Base-by-base conservation (phyloP, 2,888 invertebrate genomes). In the Xanthorhoe spadicearia region DNA sequence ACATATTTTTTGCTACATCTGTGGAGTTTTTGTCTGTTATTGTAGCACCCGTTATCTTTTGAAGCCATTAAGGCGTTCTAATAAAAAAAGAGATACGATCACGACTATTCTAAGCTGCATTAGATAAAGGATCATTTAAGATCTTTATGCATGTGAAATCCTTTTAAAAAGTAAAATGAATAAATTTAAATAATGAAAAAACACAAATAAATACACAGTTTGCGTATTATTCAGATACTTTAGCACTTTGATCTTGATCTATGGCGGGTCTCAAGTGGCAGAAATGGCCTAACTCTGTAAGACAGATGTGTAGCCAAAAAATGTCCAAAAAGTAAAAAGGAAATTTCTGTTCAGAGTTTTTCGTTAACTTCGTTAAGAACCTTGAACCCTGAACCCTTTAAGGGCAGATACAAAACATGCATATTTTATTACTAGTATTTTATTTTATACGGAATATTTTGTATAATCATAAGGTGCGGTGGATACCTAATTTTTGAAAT, bases 171-270 rank as follows among this genome's bases (percentile, higher is more conserved):
- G n/a, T n/a, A n/a, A n/a, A n/a, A n/a, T n/a, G n/a, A n/a, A n/a
- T n/a, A n/a, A n/a, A n/a, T n/a, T n/a, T 46, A 10, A 46, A 61
- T 35, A 13, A 13, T 50, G 62, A 63, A 17, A 51, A 60, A 48
- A n/a, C 5, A 9, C 23, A 18, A 53, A 43, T 61, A 61, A 61
- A 53, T n/a, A 48, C 3, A 5, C 38, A 32, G 82, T 75, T 69
- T 74, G 74, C 76, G 83, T 85, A 86, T 87, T 87, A 82, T 74
- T 73, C 72, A 79, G 81, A 86, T 85, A 88, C 85, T 85, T 89
- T 86, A 82, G 80, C 82, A 80, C 86, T 86, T 86, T 89, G 88
- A 88, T 88, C 81, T 85, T 89, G 88, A 88, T 88, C 80, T 86
- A 85, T 83, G 68, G 81, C 74, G 64, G 76, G 74, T 76, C 78